Conservation (phyloP, 2,113 vertebrate species). For the Siniperca chuatsi region DNA sequence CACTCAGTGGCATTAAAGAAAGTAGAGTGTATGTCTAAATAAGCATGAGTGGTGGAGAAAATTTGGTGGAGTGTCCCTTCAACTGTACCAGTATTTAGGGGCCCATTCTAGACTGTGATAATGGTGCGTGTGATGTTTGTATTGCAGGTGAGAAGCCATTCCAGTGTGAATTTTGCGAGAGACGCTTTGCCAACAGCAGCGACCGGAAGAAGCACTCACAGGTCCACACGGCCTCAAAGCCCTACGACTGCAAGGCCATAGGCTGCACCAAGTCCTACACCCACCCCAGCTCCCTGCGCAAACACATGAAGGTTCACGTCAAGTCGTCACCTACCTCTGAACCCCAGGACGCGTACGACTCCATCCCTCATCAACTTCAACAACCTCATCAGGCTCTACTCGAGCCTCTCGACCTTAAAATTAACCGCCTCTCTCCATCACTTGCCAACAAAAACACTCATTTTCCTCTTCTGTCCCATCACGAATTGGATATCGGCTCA, state of each 20-base stretch:
- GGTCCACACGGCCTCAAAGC: constrained; percentile 96
- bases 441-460: constrained; percentile 33
- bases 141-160: constrained; percentile 96
- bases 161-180: constrained; percentile 97
- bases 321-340: constrained; percentile 92
- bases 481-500: constrained; percentile 43
- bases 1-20: neutral
- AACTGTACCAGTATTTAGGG: too few relatives aligned
- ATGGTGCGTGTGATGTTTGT: constrained; percentile 52
- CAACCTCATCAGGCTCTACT: constrained; percentile 66
- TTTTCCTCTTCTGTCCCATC: constrained; percentile 64
- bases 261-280: constrained; percentile 98
- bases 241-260: constrained; percentile 96
- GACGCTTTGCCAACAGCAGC: constrained; percentile 97
- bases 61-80: neutral
- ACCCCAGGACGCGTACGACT: constrained; percentile 70
- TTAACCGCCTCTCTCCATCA: constrained; percentile 69
- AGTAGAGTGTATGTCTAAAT: neutral
- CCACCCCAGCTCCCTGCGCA: constrained; percentile 95
- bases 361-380: constrained; percentile 66
- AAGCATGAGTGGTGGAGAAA: too few relatives aligned
- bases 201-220: constrained; percentile 97
- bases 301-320: constrained; percentile 97
- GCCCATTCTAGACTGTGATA: neutral
- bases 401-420: constrained; percentile 80